Conservation (phyloP, 2,113 vertebrate genomes). For the Anas platyrhynchos region DNA sequence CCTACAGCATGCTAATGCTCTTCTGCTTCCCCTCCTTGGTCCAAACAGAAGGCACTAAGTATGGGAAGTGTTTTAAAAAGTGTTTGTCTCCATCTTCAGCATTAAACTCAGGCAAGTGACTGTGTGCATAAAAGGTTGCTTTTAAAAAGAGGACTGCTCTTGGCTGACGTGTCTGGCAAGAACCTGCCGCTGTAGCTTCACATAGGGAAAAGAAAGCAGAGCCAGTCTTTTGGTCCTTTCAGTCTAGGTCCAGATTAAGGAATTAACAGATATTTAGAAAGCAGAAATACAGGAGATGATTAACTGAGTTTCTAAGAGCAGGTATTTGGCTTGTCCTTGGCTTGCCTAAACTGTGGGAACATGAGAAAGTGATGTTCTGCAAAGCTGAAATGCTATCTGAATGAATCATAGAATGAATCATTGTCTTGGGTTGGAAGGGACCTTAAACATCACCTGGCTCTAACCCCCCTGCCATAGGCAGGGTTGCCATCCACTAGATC, state of each 20-base stretch:
- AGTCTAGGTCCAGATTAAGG: background rate
- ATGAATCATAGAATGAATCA: too few species aligned
- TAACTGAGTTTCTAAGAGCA: background rate
- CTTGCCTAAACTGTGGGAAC: background rate
- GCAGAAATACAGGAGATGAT: background rate
- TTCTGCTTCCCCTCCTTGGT: background rate
- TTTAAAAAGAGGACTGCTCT: background rate
- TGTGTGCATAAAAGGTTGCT: background rate
- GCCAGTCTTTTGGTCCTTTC: background rate
- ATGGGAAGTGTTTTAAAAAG: background rate
- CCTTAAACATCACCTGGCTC: too few species aligned
- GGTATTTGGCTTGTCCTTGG: background rate
- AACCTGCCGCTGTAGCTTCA: accelerated
- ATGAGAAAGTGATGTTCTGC: background rate
- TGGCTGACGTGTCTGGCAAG: background rate
- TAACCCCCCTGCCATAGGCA: too few species aligned
- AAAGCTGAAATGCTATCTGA: background rate
- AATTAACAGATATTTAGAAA: background rate
- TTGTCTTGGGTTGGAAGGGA: too few species aligned
- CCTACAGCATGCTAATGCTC: background rate
- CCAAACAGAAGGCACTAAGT: background rate
- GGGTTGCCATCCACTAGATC: too few species aligned
- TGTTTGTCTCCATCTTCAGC: background rate
- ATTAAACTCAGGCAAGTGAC: background rate
- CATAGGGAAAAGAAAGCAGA: background rate